Base-by-base conservation (phyloP, 2,888 invertebrate genomes). In the Microplitis manilae region DNA sequence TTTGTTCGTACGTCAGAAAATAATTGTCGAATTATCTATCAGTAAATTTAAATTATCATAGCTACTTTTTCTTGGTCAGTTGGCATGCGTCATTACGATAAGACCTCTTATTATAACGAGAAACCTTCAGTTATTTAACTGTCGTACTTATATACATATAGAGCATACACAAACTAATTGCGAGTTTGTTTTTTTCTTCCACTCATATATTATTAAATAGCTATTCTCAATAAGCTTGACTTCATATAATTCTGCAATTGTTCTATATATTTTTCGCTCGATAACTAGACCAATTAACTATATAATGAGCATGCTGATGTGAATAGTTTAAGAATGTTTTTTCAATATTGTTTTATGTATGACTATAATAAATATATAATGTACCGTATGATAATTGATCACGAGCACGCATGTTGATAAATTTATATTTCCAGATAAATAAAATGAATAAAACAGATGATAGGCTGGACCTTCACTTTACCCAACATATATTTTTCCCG, bases 401-500 rank as follows among this genome's bases (percentile, higher is more conserved):
- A 20, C 20, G 20, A 20, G 2, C 20, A 20, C 20, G 20, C 20
- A 20, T 20, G 20, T 20, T 20, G 20, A 50, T 50, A 50, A 50
- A 50, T 50, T 50, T 50, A 7, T 8, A 9, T 50, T 8, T 8
- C 8, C 8, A 50, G 50, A 50, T 50, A 13, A 50, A 50, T 50
- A 50, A 50, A 50, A 13, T 68, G 8, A 39, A 9, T 30, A 30
- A 65, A 30, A 30, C 5, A 65, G 9, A 77, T 50, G 71, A 81
- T 84, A 85, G 87, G 87, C 85, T 85, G 87, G 86, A 86, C 86
- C 87, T 84, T n/a, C 78, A 77, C 71, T 61, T 79, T 78, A 79
- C 64, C 68, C 80, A 79, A 50, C 20, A 20, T 20, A 20, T 20
- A 20, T 20, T 20, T 80, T 77, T 64, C 73, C 68, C 15, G 77